These are phyloP conservation scores for Drosophila acutilabella DNA, from an alignment of 2,888 invertebrate species.

Conservation along the genomic window DNA sequence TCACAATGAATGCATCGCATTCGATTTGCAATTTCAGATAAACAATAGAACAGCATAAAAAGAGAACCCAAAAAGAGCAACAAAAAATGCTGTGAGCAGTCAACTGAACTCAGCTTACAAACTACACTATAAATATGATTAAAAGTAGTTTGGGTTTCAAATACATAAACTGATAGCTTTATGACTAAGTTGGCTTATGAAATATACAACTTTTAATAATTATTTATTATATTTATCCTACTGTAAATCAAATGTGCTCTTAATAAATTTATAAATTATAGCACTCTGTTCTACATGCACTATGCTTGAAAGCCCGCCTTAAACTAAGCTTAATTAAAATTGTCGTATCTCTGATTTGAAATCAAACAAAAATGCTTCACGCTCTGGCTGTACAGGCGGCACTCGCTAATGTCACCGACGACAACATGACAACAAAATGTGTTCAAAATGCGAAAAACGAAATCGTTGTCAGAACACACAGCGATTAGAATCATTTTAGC, in stretches of 20 bases:
- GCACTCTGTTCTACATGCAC: too few relatives aligned
- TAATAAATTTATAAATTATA: too few relatives aligned
- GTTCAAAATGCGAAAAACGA: conserved; percentile 56
- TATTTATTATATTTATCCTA: background rate
- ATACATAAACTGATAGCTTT: too few relatives aligned
- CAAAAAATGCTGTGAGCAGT: background rate
- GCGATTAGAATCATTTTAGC: conserved; percentile 74
- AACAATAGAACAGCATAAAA: conserved; percentile 31
- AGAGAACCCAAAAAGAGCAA: conserved; percentile 6
- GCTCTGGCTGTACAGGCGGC: conserved; percentile 13
- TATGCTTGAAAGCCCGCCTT: too few relatives aligned
- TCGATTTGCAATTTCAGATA: conserved; percentile 78
- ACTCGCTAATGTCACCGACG: conserved; percentile 68
- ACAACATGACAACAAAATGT: conserved; percentile 72
- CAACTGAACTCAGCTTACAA: background rate
- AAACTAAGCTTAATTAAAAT: conserved; percentile 74
- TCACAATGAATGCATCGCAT: conserved; percentile 55
- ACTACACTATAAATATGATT: conserved; percentile 22
- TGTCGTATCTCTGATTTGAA: conserved; percentile 67
- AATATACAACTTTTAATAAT: background rate
- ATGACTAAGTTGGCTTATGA: too few relatives aligned
- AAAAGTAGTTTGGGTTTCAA: background rate
- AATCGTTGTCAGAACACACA: conserved; percentile 69
- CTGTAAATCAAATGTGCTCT: too few relatives aligned
- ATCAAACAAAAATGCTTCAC: conserved; percentile 56